Base-by-base conservation (phyloP, 2,888 invertebrate genomes). In the Lochmaea capreae region DNA sequence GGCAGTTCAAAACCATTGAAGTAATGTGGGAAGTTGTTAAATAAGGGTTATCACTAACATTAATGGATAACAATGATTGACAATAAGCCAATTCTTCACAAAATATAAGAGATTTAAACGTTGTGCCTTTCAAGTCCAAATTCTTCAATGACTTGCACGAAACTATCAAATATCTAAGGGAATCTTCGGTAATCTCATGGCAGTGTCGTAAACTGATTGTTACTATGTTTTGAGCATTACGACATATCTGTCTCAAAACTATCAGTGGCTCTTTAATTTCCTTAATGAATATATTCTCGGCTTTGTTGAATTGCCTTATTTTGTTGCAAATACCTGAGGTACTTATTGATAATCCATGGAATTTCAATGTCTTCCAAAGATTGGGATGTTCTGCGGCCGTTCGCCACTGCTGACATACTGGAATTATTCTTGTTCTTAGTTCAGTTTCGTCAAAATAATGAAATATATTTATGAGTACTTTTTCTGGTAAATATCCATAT, bases 401-500 rank as follows among this genome's bases (percentile, higher is more conserved):
- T 49, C 75, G 65, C 78, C 78, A 78, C 66, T 74, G 74, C 54
- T 78, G 77, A 52, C 76, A 78, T 1, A 78, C 78, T 8, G 71
- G 73, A n/a, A 73, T 74, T 46, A 78, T 75, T n/a, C 8, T 71
- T 14, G 22, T 73, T 54, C 67, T 57, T 14, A 78, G 65, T 49
- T 78, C 78, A 4, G 72, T 65, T 67, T 77, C 76, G 43, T 66
- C 42, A 26, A 78, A 76, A 59, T 76, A 65, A 46, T 70, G 43
- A 42, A 78, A 78, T 42, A 78, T 77, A 11, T 70, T 73, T 4
- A 75, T 16, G 1, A 78, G 63, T 9, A 78, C 62, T 3, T 69
- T 10, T 33, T 52, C 43, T 11, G 78, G 76, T 33, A 78, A 42
- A 26, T 65, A 26, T 3, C 72, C 75, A 58, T 49, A 78, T 57